Percentiles rank a stretch among this genome's conserved stretches.
Conservation (phyloP, 2,888 invertebrate species). For the Mallateleia sp. region DNA sequence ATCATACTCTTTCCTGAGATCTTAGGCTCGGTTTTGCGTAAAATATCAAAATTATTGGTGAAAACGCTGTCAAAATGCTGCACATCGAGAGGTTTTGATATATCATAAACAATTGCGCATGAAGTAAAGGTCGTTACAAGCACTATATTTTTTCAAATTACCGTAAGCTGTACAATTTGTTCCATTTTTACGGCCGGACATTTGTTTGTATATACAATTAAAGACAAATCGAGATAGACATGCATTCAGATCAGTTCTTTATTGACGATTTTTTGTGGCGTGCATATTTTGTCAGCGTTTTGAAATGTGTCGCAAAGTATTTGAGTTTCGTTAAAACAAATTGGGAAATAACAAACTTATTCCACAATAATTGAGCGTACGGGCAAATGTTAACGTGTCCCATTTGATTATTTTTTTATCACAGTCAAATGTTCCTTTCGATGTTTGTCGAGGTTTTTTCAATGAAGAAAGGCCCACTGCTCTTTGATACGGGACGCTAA, state of each 20-base stretch:
- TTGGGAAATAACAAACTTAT: constrained; percentile 62
- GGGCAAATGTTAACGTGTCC: constrained; percentile 61
- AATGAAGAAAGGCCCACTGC: constrained; percentile 36
- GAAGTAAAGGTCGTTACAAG: constrained; percentile 40
- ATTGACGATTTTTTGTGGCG: constrained; percentile 18
- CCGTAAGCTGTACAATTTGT: constrained; percentile 27
- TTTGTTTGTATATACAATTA: constrained; percentile 68
- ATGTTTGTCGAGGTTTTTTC: constrained; percentile 43
- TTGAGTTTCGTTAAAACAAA: constrained; percentile 36
- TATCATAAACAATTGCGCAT: constrained; percentile 41
- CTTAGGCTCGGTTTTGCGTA: constrained; percentile 88
- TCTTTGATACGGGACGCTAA: constrained; percentile 67
- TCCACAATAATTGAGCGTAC: constrained; percentile 53
- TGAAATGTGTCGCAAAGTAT: constrained; percentile 25
- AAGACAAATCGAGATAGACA: constrained; percentile 10
- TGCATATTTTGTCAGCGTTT: constrained; percentile 64
- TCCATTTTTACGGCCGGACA: constrained; percentile 46
- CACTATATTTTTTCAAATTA: constrained; percentile 47
- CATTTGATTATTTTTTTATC: constrained; percentile 86
- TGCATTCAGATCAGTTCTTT: constrained; percentile 47
- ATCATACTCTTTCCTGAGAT: constrained; percentile 87
- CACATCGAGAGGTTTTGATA: constrained; percentile 33
- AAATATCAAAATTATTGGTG: constrained; percentile 78
- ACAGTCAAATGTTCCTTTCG: constrained; percentile 87
- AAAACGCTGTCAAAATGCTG: constrained; percentile 55